phyloP scores from a whole-genome alignment of 37 sponge, comb jelly and placozoan genomes.

The Dysidea cf. avara region DNA sequence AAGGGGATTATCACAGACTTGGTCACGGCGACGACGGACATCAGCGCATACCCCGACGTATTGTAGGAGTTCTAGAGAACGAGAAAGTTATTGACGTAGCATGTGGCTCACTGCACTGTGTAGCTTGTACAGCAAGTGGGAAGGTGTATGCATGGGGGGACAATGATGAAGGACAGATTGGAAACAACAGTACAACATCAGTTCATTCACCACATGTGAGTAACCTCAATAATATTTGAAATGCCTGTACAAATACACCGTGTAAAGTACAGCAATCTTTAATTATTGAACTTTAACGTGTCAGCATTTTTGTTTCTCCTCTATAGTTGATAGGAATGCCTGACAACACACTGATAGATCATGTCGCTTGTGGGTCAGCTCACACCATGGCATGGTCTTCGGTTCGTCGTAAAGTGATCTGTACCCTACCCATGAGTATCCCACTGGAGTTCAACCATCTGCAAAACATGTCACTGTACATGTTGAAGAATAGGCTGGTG shows the following conservation, averaged over 20 bases:
- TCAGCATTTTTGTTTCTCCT: too few relatives aligned
- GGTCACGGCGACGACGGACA: slow-evolving; percentile 92
- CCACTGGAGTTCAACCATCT: slow-evolving; percentile 91
- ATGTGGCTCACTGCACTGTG: slow-evolving; percentile 91
- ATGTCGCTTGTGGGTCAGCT: slow-evolving; percentile 93
- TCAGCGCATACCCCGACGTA: slow-evolving; percentile 77
- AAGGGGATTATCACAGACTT: slow-evolving; percentile 93
- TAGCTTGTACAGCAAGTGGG: slow-evolving; percentile 73
- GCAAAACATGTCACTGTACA: slow-evolving; percentile 41
- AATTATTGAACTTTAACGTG: too few relatives aligned
- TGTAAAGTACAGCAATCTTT: too few relatives aligned
- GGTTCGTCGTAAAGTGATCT: slow-evolving; percentile 43
- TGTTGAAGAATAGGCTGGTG: slow-evolving; percentile 80
- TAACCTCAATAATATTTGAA: background rate
- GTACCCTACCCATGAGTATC: slow-evolving; percentile 63
- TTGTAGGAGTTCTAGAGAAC: slow-evolving; percentile 65
- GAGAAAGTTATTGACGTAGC: slow-evolving; percentile 79
- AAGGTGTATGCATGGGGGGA: slow-evolving; percentile 95
- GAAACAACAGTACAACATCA: slow-evolving; percentile 76
- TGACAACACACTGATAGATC: slow-evolving; percentile 66
- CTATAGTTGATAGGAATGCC: slow-evolving; percentile 47
- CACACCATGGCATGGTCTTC: slow-evolving; percentile 93
- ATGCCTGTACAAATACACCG: too few relatives aligned
- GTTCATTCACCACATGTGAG: slow-evolving; percentile 64
- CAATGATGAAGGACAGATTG: slow-evolving; percentile 97